Percentiles rank a stretch among this genome's conserved stretches.
These are phyloP conservation scores for Myripristis jacobus DNA, from an alignment of 2,797 vertebrate genomes.

Conservation along the genomic window DNA sequence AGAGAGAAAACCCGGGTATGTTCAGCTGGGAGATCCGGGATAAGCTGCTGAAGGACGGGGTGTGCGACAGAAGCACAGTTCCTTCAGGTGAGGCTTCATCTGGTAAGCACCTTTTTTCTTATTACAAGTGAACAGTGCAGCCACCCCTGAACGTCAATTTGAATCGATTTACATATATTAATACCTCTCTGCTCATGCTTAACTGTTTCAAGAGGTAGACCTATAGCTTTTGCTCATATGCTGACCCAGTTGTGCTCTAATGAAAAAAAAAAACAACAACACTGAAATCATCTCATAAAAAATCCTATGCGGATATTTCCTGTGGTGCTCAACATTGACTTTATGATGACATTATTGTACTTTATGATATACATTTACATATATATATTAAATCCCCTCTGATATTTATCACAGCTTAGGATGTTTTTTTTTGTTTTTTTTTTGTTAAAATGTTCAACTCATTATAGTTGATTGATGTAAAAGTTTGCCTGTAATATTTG, in stretches of 20 bases:
- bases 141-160: conserved; percentile 50
- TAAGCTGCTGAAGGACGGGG: conserved; percentile 95
- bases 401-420: too few species aligned
- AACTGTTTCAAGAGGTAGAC: conserved; percentile 49
- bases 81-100: conserved; percentile 98
- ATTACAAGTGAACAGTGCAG: conserved; percentile 47
- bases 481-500: background rate
- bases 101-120: conserved; percentile 85
- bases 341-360: conserved; percentile 14
- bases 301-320: conserved; percentile 46
- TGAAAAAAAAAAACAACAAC: too few species aligned
- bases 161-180: conserved; percentile 63
- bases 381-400: background rate
- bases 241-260: conserved; percentile 35
- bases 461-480: conserved; percentile 1
- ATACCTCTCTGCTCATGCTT: conserved; percentile 65
- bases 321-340: conserved; percentile 46
- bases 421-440: too few species aligned
- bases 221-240: conserved; percentile 37
- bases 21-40: conserved; percentile 99
- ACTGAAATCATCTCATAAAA: conserved; percentile 8
- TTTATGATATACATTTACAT: too few species aligned
- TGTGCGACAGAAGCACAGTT: conserved; percentile 97
- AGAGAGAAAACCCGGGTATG: conserved; percentile 97
- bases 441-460: too few species aligned